phyloP scores from a whole-genome alignment of 2,888 invertebrate species.

The Rhyacophila evoluta region DNA sequence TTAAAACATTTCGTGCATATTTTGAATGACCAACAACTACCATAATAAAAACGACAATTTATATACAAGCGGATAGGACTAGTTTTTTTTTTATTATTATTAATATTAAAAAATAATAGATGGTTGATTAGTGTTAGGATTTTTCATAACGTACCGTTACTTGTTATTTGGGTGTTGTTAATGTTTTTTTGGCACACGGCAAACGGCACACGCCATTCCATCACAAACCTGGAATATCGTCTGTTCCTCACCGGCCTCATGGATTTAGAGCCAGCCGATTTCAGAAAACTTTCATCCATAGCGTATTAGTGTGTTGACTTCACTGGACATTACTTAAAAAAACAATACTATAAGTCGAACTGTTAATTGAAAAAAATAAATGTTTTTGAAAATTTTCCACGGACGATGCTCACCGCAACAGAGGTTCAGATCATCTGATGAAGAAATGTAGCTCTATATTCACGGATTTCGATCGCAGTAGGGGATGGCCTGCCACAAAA shows the following conservation, averaged over 20 bases:
- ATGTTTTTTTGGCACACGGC: constrained; percentile 27
- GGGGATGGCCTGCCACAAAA: constrained; percentile 48
- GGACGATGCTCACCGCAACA: constrained; percentile 27
- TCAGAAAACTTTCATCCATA: constrained; percentile 62
- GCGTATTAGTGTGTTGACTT: background rate
- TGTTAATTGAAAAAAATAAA: constrained; percentile 36
- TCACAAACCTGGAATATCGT: constrained; percentile 77
- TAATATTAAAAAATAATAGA: too few species aligned
- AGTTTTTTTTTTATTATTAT: too few species aligned
- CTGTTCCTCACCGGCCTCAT: constrained; percentile 78
- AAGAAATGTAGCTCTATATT: background rate
- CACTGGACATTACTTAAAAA: constrained; percentile 57
- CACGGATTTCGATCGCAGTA: constrained; percentile 38
- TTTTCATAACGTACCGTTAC: constrained; percentile 34
- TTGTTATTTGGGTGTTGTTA: constrained; percentile 33
- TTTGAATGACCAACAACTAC: too few species aligned
- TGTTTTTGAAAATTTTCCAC: background rate
- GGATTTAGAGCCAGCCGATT: constrained; percentile 67
- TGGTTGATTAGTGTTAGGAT: background rate
- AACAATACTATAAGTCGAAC: constrained; percentile 59
- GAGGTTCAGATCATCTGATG: constrained; percentile 33
- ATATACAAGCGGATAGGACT: too few species aligned
- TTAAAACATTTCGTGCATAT: too few species aligned
- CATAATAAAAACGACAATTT: too few species aligned
- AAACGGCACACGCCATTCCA: constrained; percentile 5